Conservation (phyloP, 2,888 invertebrate genomes). For the Euplagia quadripunctaria region DNA sequence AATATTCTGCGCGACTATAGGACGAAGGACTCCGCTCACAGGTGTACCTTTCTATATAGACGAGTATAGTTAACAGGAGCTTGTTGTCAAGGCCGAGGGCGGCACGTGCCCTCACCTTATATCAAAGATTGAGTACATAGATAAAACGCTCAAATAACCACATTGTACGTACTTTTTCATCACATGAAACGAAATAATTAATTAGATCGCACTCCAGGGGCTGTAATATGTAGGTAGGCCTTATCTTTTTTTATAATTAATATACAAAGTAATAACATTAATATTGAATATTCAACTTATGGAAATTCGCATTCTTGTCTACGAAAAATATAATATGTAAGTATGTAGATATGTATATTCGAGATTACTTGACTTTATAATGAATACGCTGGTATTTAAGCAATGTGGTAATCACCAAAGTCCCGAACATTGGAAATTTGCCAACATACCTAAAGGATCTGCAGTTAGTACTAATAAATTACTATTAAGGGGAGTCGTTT, state of each 20-base stretch:
- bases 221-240: neutral
- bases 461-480: no score
- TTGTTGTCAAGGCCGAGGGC: conserved; percentile 77
- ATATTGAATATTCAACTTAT: conserved; percentile 7
- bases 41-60: conserved; percentile 52
- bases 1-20: conserved; percentile 71
- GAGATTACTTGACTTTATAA: no score
- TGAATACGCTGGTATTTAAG: no score
- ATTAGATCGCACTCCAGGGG: neutral
- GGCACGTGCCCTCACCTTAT: conserved; percentile 68
- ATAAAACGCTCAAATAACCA: conserved; percentile 24
- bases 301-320: no score
- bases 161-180: conserved; percentile 5
- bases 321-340: no score
- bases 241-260: neutral
- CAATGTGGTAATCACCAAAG: no score
- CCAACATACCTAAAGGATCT: no score
- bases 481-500: no score
- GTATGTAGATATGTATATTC: neutral
- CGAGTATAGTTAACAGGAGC: conserved; percentile 45
- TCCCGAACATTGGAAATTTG: no score
- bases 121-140: conserved; percentile 29
- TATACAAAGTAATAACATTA: conserved; percentile 13
- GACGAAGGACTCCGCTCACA: conserved; percentile 69
- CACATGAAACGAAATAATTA: neutral